These are phyloP conservation scores for Thera obeliscata DNA, from an alignment of 2,888 invertebrate genomes.

Conservation along the genomic window DNA sequence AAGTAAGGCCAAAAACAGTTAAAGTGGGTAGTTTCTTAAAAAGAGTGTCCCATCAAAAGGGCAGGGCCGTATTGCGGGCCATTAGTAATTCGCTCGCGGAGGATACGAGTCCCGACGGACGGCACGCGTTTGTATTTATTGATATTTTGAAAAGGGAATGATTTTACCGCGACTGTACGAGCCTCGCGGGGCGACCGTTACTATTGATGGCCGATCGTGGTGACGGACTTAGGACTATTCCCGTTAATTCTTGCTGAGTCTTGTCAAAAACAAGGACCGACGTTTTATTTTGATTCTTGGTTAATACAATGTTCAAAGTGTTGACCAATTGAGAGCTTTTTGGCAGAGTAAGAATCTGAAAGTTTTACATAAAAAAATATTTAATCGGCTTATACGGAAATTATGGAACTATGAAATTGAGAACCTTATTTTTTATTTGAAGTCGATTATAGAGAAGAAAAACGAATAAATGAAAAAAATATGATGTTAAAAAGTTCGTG, in stretches of 20 bases:
- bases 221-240: constrained; percentile 62
- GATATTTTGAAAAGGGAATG: constrained; percentile 82
- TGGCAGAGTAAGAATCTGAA: too few species aligned
- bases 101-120: constrained; percentile 65
- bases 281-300: too few species aligned
- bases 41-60: constrained; percentile 79
- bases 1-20: too few species aligned
- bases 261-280: too few species aligned
- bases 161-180: constrained; percentile 75
- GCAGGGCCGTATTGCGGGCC: constrained; percentile 64
- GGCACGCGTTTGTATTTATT: constrained; percentile 76
- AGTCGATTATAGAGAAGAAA: background rate
- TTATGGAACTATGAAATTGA: too few species aligned
- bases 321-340: too few species aligned
- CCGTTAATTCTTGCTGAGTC: too few species aligned
- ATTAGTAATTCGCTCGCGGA: constrained; percentile 72
- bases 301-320: too few species aligned
- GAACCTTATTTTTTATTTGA: too few species aligned
- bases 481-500: background rate
- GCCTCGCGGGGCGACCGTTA: constrained; percentile 71
- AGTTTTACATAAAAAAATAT: too few species aligned
- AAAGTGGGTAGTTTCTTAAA: constrained; percentile 43
- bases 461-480: too few species aligned
- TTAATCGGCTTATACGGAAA: too few species aligned
- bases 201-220: constrained; percentile 71